phyloP scores from a whole-genome alignment of 2,888 invertebrate genomes.

The Chaitophorus viminalis region DNA sequence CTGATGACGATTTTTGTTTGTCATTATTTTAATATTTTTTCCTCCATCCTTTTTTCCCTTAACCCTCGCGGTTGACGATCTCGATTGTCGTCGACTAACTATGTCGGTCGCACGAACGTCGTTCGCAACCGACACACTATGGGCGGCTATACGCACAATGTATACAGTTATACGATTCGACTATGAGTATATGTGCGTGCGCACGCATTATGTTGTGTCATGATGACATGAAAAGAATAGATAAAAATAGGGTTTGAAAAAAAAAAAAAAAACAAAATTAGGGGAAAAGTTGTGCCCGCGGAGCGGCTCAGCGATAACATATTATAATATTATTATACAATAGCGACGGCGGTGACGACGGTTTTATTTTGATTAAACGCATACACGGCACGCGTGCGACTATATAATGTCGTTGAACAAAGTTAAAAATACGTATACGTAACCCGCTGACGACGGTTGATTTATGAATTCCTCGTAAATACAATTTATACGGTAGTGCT shows the following conservation, averaged over 20 bases:
- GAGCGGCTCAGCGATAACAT: no score
- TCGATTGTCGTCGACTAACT: not conserved
- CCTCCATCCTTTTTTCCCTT: not conserved
- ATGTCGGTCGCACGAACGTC: not conserved
- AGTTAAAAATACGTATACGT: not conserved
- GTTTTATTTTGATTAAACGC: conserved; percentile 29
- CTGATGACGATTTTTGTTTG: no score
- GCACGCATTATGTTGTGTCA: not conserved
- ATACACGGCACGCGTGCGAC: not conserved
- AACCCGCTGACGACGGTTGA: not conserved
- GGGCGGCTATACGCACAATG: no score
- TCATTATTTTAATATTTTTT: not conserved
- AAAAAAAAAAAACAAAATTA: not conserved
- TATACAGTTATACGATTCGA: no score
- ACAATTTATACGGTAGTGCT: no score
- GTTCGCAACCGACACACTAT: not conserved
- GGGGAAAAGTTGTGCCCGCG: not conserved
- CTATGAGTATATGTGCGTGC: not conserved
- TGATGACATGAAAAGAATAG: not conserved
- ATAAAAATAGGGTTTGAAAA: not conserved
- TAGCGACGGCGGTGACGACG: not conserved
- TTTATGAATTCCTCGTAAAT: not conserved
- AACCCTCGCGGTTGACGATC: not conserved
- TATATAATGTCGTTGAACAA: not conserved
- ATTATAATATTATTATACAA: not conserved